Percentiles rank a stretch among this genome's conserved stretches.
Conservation (phyloP, 2,888 invertebrate species). For the Morpho helenor region DNA sequence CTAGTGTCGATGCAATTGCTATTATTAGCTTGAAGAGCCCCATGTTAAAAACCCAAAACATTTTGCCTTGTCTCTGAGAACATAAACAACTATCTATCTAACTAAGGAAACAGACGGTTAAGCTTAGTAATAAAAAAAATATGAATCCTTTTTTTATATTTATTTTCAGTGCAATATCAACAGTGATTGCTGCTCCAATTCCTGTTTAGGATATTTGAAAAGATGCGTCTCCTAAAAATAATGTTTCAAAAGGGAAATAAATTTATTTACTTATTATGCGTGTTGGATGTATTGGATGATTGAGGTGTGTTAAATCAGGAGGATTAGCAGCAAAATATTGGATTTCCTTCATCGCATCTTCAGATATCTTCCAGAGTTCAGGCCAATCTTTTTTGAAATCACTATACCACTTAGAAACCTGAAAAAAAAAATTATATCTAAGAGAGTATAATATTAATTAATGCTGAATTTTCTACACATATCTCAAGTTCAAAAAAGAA, state of each 20-base stretch:
- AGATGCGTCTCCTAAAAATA: constrained; percentile 19
- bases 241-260: not conserved
- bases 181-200: constrained; percentile 25
- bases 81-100: no score
- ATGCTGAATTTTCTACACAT: no score
- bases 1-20: no score
- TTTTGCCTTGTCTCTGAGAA: no score
- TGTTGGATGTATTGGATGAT: constrained; percentile 86
- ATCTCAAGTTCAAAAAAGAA: no score
- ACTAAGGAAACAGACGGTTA: no score
- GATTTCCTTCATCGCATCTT: constrained; percentile 84
- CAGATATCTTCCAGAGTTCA: constrained; percentile 84
- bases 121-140: not conserved
- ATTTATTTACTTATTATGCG: constrained; percentile 65
- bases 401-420: constrained; percentile 83
- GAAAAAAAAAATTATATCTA: not conserved
- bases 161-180: constrained; percentile 19
- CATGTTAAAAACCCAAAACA: no score
- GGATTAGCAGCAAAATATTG: constrained; percentile 84
- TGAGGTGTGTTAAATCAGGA: constrained; percentile 84
- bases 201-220: constrained; percentile 23
- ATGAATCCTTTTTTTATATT: not conserved
- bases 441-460: no score
- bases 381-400: constrained; percentile 84
- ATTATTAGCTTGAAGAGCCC: no score